These are phyloP conservation scores for Chymomyza fuscimana DNA, from an alignment of 2,888 invertebrate species.

Conservation along the genomic window DNA sequence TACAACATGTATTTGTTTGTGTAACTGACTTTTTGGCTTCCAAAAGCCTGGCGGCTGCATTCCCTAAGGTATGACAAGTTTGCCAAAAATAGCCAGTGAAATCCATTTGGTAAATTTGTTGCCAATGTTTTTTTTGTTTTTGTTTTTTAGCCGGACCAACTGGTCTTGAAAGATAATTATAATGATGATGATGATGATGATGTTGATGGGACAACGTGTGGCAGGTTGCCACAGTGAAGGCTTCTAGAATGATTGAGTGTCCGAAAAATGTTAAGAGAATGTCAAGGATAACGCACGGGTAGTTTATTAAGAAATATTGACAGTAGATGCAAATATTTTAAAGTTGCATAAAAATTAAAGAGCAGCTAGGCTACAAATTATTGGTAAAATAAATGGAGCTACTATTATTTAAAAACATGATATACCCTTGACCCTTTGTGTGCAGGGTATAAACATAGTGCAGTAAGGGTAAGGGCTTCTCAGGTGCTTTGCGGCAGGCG, in stretches of 20 bases:
- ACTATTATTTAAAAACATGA: too few relatives aligned
- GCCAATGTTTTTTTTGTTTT: constrained; percentile 27
- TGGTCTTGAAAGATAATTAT: neutral
- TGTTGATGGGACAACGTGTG: neutral
- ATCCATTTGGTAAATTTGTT: constrained; percentile 64
- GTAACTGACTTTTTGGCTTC: neutral
- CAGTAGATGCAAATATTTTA: neutral
- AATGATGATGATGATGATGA: constrained; percentile 3
- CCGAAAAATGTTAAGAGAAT: neutral
- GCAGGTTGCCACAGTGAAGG: neutral
- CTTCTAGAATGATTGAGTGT: neutral
- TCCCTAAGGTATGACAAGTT: constrained; percentile 41
- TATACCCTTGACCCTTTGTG: too few relatives aligned
- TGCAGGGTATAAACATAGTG: too few relatives aligned
- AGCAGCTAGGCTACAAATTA: neutral
- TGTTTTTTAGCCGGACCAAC: neutral
- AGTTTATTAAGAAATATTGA: neutral
- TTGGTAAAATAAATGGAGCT: too few relatives aligned
- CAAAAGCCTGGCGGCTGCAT: neutral
- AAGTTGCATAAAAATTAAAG: neutral
- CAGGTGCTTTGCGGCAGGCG: too few relatives aligned
- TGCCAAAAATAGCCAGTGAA: constrained; percentile 51
- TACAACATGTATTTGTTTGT: constrained; percentile 5
- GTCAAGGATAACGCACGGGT: neutral
- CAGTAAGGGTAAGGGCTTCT: too few relatives aligned